Percentiles rank a stretch among this genome's conserved stretches.
Conservation (phyloP, 2,797 vertebrate species). For the Numenius phaeopus region DNA sequence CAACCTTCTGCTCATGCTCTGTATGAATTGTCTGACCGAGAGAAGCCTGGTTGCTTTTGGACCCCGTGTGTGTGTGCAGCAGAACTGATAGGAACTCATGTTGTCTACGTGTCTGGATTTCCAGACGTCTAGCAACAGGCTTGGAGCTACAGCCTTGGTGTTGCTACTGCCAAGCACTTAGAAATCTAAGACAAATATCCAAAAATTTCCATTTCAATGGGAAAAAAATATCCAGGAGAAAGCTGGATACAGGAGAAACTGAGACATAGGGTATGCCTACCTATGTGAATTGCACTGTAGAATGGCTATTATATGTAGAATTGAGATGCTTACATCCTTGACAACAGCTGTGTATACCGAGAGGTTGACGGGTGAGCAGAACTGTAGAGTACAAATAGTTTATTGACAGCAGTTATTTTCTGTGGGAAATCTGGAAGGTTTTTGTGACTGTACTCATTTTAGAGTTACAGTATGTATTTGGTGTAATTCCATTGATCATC, state of each 20-base stretch:
- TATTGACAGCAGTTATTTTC: background rate
- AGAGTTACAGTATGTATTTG: background rate
- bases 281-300: background rate
- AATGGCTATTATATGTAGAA: background rate
- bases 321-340: background rate
- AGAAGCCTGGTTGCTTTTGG: background rate
- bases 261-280: background rate
- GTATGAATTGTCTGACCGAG: background rate
- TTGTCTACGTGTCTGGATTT: background rate
- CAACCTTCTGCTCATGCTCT: background rate
- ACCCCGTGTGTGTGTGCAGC: background rate
- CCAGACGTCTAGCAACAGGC: background rate
- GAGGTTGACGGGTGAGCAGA: background rate
- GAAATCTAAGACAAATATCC: background rate
- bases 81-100: background rate
- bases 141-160: background rate
- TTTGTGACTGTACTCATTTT: background rate
- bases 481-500: background rate
- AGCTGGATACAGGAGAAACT: background rate
- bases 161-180: background rate
- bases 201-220: background rate
- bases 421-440: background rate
- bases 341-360: background rate
- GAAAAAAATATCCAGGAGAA: background rate
- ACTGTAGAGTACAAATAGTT: background rate